Percentiles rank a stretch among this genome's conserved stretches.
Evolutionary conservation across 2,797 vertebrate species (phyloP).

Genomic region (Scleropages formosus): DNA sequence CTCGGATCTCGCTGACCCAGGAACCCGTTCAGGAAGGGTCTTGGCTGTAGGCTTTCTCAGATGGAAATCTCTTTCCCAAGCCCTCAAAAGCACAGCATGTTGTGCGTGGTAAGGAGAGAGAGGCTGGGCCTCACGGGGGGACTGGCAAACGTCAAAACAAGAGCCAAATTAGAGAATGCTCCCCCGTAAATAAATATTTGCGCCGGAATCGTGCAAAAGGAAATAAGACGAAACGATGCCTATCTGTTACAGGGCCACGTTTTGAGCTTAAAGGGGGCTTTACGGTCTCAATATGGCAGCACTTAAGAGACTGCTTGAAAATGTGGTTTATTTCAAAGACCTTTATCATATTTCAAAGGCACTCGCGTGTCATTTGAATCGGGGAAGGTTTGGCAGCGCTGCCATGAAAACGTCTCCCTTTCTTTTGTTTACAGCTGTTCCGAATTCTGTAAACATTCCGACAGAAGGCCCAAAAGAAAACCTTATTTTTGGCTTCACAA

Average conservation of each 20-base stretch:
- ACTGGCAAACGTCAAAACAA: conserved; percentile 37
- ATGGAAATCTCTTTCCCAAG: conserved; percentile 34
- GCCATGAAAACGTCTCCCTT: conserved; percentile 37
- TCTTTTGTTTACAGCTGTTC: conserved; percentile 52
- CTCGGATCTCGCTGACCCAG: conserved; percentile 55
- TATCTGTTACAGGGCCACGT: conserved; percentile 11
- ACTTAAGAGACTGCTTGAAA: conserved; percentile 26
- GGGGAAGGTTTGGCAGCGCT: conserved; percentile 27
- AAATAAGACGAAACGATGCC: conserved; percentile 19
- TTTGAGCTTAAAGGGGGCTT: not conserved
- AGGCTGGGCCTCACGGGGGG: conserved; percentile 55
- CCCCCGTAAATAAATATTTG: conserved; percentile 49
- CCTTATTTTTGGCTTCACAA: conserved; percentile 68
- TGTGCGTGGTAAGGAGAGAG: conserved; percentile 48
- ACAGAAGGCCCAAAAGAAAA: conserved; percentile 63
- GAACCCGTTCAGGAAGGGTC: conserved; percentile 57
- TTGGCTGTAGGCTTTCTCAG: conserved; percentile 55
- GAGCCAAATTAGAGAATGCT: conserved; percentile 40
- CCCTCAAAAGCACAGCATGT: conserved; percentile 37
- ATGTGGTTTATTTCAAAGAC: conserved; percentile 33
- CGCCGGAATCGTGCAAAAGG: conserved; percentile 4
- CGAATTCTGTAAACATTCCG: conserved; percentile 56
- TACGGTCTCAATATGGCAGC: conserved; percentile 26
- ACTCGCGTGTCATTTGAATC: conserved; percentile 31
- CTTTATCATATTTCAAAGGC: conserved; percentile 37